A percentile compares a stretch with the other conserved stretches of the same genome.
phyloP scores from a whole-genome alignment of 2,113 vertebrate genomes.

The Macrotis lagotis region DNA sequence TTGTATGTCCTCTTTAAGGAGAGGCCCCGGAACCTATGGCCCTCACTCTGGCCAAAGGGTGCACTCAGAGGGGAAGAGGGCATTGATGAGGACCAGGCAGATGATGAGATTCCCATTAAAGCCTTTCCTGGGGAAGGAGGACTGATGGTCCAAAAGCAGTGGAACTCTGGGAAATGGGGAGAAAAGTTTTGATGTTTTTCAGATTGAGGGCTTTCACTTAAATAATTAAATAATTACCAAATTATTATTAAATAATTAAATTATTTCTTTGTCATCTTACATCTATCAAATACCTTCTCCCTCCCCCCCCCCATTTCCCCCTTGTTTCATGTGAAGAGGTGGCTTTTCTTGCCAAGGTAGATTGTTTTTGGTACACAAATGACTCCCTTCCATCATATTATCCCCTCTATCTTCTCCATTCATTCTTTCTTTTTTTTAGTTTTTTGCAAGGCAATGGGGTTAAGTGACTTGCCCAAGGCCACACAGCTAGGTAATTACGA shows the following conservation, averaged over 20 bases:
- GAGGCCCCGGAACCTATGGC: background rate
- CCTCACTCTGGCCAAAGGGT: background rate
- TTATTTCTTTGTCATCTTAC: background rate
- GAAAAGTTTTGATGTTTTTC: too few species aligned
- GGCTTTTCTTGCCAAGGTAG: background rate
- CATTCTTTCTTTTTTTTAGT: background rate
- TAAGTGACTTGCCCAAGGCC: too few species aligned
- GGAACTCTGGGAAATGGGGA: background rate
- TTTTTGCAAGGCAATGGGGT: too few species aligned
- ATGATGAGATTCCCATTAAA: too few species aligned
- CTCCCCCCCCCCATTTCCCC: background rate
- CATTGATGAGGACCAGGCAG: background rate
- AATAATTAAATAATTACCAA: too few species aligned
- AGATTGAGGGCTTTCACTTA: background rate
- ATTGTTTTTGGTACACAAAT: background rate
- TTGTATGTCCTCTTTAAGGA: background rate
- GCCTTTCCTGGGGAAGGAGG: too few species aligned
- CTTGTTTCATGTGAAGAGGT: background rate
- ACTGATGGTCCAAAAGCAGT: background rate
- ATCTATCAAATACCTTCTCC: background rate
- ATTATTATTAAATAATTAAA: too few species aligned
- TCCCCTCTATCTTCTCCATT: background rate
- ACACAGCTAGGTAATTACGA: too few species aligned
- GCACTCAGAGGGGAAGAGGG: background rate
- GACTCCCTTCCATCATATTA: background rate